Percentiles rank a stretch among this genome's conserved stretches.
These are phyloP conservation scores for Nycticorax nycticorax DNA, from an alignment of 2,113 vertebrate species.

Conservation along the genomic window DNA sequence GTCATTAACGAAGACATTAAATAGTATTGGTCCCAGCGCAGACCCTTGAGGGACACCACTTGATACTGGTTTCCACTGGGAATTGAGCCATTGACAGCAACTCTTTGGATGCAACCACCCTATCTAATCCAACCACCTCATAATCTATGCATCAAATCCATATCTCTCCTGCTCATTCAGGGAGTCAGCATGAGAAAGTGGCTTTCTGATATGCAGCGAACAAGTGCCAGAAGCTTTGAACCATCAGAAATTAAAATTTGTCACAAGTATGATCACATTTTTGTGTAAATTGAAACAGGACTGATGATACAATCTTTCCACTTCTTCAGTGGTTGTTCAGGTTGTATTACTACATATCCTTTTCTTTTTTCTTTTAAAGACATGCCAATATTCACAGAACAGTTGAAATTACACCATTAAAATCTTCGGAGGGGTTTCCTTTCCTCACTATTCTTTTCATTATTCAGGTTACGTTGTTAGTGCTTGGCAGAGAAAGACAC, in stretches of 20 bases:
- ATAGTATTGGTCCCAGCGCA: background rate
- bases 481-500: background rate
- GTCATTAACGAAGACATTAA: background rate
- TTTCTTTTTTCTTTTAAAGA: background rate
- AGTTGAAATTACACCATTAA: background rate
- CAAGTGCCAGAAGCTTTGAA: background rate
- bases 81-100: background rate
- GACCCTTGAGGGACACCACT: background rate
- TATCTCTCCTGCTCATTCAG: background rate
- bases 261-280: background rate
- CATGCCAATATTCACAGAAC: background rate
- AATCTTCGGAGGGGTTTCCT: background rate
- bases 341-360: background rate
- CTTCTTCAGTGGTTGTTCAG: background rate
- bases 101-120: background rate
- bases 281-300: background rate
- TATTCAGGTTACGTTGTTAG: background rate
- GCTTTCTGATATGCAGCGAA: background rate
- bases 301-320: background rate
- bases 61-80: background rate
- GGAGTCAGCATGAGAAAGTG: background rate
- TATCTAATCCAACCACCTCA: background rate
- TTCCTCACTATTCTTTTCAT: background rate
- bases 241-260: background rate
- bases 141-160: background rate